These are phyloP conservation scores for Chrysogorgia sp. DNA, from an alignment of 92 coral and sea anemone species.

Conservation along the genomic window DNA sequence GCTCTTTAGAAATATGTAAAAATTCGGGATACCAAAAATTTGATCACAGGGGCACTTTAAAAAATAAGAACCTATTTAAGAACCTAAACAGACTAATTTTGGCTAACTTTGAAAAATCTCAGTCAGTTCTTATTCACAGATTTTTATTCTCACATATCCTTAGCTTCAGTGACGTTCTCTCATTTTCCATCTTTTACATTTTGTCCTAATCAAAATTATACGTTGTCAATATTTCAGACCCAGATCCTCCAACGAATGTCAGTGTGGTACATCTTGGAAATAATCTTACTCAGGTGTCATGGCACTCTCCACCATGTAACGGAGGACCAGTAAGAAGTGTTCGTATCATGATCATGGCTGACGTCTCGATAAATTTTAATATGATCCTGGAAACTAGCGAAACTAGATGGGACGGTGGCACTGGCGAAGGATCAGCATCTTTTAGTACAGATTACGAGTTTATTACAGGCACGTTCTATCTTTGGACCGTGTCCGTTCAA, in stretches of 20 bases:
- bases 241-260: constrained; percentile 1
- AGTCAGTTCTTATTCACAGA: too few species aligned
- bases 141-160: too few species aligned
- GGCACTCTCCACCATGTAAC: neutral
- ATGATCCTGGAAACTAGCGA: neutral
- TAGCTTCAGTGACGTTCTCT: too few species aligned
- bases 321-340: neutral
- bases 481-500: neutral
- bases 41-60: too few species aligned
- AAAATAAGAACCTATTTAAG: too few species aligned
- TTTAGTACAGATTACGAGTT: neutral
- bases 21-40: too few species aligned
- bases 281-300: neutral
- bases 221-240: neutral
- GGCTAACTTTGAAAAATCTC: too few species aligned
- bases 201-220: too few species aligned
- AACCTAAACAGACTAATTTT: too few species aligned
- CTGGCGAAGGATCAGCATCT: neutral
- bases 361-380: neutral
- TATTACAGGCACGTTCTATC: neutral
- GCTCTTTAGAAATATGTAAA: too few species aligned
- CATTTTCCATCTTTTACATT: too few species aligned
- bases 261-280: neutral
- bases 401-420: neutral
- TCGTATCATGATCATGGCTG: neutral